Percentiles rank a stretch among this genome's conserved stretches.
These are phyloP conservation scores for Dioctria linearis DNA, from an alignment of 2,888 invertebrate genomes.

Conservation along the genomic window DNA sequence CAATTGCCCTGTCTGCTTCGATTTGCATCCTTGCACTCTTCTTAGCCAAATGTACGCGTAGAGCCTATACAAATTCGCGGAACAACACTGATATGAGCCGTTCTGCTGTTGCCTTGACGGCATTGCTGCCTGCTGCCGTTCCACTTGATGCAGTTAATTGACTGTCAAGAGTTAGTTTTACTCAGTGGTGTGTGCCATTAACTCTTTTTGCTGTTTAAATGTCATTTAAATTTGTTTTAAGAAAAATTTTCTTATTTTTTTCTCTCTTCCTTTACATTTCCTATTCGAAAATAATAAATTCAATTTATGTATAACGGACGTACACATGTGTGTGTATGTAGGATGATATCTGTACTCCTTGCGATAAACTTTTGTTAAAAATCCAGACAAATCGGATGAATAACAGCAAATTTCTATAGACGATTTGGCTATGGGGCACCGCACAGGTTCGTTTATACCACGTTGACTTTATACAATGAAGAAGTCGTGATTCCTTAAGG, in stretches of 20 bases:
- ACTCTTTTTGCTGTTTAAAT: conserved; percentile 39
- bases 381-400: no score
- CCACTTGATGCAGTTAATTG: conserved; percentile 51
- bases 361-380: no score
- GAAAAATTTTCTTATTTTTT: background rate
- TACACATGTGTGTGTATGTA: no score
- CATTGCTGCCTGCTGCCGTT: background rate
- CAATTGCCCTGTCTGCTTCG: conserved; percentile 46
- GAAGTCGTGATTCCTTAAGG: no score
- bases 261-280: background rate
- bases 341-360: no score
- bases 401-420: no score
- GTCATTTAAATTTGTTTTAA: conserved; percentile 42
- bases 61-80: background rate
- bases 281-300: background rate
- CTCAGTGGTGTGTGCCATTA: conserved; percentile 47
- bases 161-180: conserved; percentile 51
- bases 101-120: background rate
- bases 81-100: background rate
- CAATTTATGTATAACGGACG: no score
- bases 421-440: no score
- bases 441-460: no score
- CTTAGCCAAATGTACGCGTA: background rate
- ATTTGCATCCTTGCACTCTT: conserved; percentile 49
- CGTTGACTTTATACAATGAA: no score